phyloP scores from a whole-genome alignment of 2,797 vertebrate genomes.

The Alfaro cultratus region DNA sequence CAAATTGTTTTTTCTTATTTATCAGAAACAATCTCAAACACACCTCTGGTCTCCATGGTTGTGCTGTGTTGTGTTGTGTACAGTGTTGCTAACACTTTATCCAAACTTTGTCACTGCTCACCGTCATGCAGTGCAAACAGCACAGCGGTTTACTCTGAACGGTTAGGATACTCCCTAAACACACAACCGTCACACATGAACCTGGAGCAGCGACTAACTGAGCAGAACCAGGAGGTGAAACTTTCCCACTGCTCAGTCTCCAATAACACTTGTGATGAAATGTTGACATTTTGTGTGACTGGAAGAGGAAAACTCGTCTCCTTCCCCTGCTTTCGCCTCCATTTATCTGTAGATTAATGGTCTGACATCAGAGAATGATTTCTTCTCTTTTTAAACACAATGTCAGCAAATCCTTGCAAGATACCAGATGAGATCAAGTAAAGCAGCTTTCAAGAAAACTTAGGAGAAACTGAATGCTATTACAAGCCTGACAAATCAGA shows the following conservation, averaged over 20 bases:
- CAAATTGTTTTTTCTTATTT: background rate
- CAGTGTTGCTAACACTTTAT: background rate
- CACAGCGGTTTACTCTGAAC: slow-evolving; percentile 30
- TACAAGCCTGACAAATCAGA: slow-evolving; percentile 15
- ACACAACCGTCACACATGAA: slow-evolving; percentile 16
- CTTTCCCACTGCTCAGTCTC: slow-evolving; percentile 46
- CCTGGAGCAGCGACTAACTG: background rate
- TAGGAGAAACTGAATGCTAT: slow-evolving; percentile 27
- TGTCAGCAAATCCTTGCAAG: slow-evolving; percentile 33
- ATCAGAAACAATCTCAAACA: background rate
- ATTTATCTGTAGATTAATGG: slow-evolving; percentile 32
- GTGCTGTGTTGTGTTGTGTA: background rate
- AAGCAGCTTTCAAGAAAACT: slow-evolving; percentile 14
- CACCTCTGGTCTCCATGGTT: background rate
- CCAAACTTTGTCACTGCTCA: background rate
- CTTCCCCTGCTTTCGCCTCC: slow-evolving; percentile 15
- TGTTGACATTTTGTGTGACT: slow-evolving; percentile 59
- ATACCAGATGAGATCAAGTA: slow-evolving; percentile 25
- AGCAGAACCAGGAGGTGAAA: slow-evolving; percentile 27
- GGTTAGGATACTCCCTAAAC: slow-evolving; percentile 38
- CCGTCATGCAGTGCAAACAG: background rate
- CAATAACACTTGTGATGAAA: slow-evolving; percentile 51
- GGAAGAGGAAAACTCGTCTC: slow-evolving; percentile 37
- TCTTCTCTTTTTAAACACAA: slow-evolving; percentile 33
- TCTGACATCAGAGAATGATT: slow-evolving; percentile 36